Percentiles rank a stretch among this genome's conserved stretches.
phyloP scores from a whole-genome alignment of 1,140 invertebrate genomes.

The Hermetia illucens region DNA sequence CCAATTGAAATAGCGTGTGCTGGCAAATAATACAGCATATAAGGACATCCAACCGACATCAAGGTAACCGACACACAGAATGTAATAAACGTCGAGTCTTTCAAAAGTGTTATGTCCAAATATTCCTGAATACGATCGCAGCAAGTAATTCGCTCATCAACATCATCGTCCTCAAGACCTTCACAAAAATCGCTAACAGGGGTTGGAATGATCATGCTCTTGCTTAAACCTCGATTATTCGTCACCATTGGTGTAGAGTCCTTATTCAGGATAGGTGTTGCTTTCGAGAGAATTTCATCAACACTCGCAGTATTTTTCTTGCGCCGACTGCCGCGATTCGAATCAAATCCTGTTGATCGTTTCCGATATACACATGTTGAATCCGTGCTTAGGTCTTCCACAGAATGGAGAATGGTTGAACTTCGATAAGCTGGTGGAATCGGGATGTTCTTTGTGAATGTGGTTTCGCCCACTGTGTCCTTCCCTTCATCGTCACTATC shows the following conservation, averaged over 20 bases:
- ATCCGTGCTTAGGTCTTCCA: slow-evolving; percentile 57
- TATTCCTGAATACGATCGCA: slow-evolving; percentile 36
- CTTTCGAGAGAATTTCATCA: slow-evolving; percentile 28
- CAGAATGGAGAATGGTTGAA: slow-evolving; percentile 52
- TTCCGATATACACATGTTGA: slow-evolving; percentile 60
- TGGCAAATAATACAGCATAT: slow-evolving; percentile 58
- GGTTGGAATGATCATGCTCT: slow-evolving; percentile 31
- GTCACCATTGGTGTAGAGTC: slow-evolving; percentile 15
- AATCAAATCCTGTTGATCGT: slow-evolving; percentile 22
- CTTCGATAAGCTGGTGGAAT: slow-evolving; percentile 40
- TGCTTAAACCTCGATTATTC: slow-evolving; percentile 23
- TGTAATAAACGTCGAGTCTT: slow-evolving; percentile 52
- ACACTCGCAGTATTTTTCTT: slow-evolving; percentile 24
- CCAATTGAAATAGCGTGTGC: slow-evolving; percentile 48
- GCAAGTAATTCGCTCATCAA: slow-evolving; percentile 14
- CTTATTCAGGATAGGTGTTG: slow-evolving; percentile 23
- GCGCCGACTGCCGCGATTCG: slow-evolving; percentile 26
- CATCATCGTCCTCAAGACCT: slow-evolving; percentile 17
- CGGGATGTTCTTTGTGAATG: slow-evolving; percentile 37
- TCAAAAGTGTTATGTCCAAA: slow-evolving; percentile 48
- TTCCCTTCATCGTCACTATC: slow-evolving; percentile 41
- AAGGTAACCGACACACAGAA: slow-evolving; percentile 55
- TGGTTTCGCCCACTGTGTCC: slow-evolving; percentile 38
- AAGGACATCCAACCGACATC: slow-evolving; percentile 61
- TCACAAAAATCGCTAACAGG: slow-evolving; percentile 24